Evolutionary conservation across 2,888 invertebrate species (phyloP), one percentile per base, ranked within the genome.

Genomic region (Scelioninae gen. 1): DNA sequence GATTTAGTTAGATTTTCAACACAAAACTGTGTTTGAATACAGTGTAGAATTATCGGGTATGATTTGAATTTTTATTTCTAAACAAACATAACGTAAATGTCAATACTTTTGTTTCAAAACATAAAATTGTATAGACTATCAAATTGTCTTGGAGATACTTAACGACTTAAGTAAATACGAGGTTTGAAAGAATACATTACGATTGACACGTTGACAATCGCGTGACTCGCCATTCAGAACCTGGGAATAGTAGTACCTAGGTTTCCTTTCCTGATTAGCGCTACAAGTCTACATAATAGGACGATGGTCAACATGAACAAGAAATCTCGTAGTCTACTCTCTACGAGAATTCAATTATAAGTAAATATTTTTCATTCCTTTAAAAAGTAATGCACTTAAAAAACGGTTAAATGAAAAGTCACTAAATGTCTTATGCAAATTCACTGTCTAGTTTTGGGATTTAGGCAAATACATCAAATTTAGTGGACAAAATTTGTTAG

Each of bases 151-250:
- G 60, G 11, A 71, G 58, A 51, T 51, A 71, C 31, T 71, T 71
- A 71, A 56, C 45, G 43, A 34, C 23, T 15, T 23, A 23, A 51
- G 51, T 51, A 51, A 71, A 51, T 34, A 60, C 43, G 32, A 49
- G 60, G 60, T 40, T 71, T n/a, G 51, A 51, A 71, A 60, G 60
- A 51, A 71, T 58, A 58, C 47, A 49, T 69, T 49, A 6, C 49
- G 69, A 49, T 69, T 69, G 69, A 58, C 58, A 69, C 15, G 55
- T 38, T 69, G 69, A 69, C 69, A 69, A 69, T 69, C 58, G 69
- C 69, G 69, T 69, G 69, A 69, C 58, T 56, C n/a, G 15, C 49
- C 69, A 69, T 69, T 69, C 38, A 34, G 58, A 66, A 68, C 56
- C 45, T 69, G 16, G 47, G 32, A 58, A 58, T 56, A 45, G 68